A percentile compares a stretch with the other conserved stretches of the same genome.
These are phyloP conservation scores for Epizoanthus ramosus DNA, from an alignment of 92 coral and sea anemone genomes.

Conservation along the genomic window DNA sequence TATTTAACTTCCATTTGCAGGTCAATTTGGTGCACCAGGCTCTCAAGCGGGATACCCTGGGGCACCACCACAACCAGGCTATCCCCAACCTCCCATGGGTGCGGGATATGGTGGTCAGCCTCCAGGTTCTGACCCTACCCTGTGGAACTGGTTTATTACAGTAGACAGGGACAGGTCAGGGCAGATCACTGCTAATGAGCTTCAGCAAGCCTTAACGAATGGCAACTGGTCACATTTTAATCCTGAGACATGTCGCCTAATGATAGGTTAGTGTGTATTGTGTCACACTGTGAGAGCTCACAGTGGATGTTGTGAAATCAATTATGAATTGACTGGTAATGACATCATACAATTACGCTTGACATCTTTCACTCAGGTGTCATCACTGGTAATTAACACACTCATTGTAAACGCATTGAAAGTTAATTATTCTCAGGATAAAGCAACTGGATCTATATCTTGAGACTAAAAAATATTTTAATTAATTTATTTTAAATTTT, in stretches of 20 bases:
- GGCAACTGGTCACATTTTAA: conserved; percentile 98
- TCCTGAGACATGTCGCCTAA: conserved; percentile 92
- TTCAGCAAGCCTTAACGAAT: conserved; percentile 90
- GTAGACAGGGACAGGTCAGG: conserved; percentile 93
- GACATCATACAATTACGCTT: no score
- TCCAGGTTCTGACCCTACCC: conserved; percentile 88
- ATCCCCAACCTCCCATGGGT: conserved; percentile 54
- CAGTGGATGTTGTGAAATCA: not conserved
- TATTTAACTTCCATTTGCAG: conserved; percentile 18
- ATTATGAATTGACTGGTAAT: not conserved
- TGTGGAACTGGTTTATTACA: conserved; percentile 97
- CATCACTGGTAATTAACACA: no score
- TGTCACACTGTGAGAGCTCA: not conserved
- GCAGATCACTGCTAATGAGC: conserved; percentile 84
- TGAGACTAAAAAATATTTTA: no score
- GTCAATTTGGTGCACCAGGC: conserved; percentile 53
- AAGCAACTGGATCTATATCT: no score
- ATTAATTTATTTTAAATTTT: no score
- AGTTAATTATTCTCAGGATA: no score
- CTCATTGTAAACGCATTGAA: no score
- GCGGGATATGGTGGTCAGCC: conserved; percentile 73
- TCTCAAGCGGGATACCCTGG: conserved; percentile 56
- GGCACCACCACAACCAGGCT: conserved; percentile 47
- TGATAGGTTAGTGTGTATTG: conserved; percentile 74
- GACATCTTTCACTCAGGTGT: no score